Evolutionary conservation across 2,113 vertebrate genomes (phyloP).

Genomic region (Callospermophilus lateralis): DNA sequence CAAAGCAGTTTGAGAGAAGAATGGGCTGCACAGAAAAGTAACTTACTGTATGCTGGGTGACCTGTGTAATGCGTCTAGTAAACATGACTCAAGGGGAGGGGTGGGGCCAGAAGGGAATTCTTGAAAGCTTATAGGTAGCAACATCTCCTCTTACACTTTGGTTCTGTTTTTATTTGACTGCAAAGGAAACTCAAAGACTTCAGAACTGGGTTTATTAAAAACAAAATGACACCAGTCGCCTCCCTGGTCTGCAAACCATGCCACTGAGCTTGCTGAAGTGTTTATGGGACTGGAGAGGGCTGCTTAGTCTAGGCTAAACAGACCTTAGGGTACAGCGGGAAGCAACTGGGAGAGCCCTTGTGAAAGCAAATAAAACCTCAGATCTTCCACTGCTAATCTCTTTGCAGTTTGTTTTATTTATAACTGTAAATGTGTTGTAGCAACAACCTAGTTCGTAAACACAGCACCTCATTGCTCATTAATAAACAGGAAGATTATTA

Average conservation of each 20-base stretch:
- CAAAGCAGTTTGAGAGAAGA: constrained; percentile 41
- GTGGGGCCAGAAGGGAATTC: background rate
- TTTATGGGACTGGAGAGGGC: background rate
- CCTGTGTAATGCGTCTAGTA: background rate
- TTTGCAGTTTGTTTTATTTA: constrained; percentile 71
- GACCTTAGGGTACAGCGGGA: constrained; percentile 69
- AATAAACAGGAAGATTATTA: constrained; percentile 45
- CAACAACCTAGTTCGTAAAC: constrained; percentile 75
- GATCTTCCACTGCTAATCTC: constrained; percentile 71
- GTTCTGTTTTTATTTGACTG: background rate
- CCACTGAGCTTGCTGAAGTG: constrained; percentile 42
- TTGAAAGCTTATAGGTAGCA: constrained; percentile 2
- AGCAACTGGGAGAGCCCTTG: constrained; percentile 39
- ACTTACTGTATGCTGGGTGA: background rate
- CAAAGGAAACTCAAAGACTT: constrained; percentile 8
- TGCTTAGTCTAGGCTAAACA: constrained; percentile 68
- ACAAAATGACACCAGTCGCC: constrained; percentile 20
- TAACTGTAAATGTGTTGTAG: constrained; percentile 65
- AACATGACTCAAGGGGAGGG: background rate
- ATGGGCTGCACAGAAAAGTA: background rate
- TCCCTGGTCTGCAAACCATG: constrained; percentile 51
- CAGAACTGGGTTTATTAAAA: background rate
- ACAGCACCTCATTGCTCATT: constrained; percentile 35
- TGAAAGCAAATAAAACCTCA: constrained; percentile 76
- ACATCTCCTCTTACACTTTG: background rate